Base-by-base conservation (phyloP, 2,113 vertebrate genomes). In the Lasiurus borealis region DNA sequence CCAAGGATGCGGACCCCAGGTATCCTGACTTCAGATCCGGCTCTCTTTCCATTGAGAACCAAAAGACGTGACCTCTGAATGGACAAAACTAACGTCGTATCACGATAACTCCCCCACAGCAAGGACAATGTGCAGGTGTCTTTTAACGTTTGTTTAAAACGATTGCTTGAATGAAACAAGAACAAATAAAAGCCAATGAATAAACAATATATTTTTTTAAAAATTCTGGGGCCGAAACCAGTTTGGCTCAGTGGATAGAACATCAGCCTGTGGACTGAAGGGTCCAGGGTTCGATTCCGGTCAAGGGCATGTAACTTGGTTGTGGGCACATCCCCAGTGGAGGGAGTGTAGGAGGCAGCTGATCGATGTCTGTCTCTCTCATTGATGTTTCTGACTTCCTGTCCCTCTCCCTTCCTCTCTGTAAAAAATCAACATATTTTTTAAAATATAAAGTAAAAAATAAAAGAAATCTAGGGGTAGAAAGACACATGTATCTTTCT, bases 101-200 rank as follows among this genome's bases (percentile, higher is more conserved):
- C 83, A 16, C 52, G 73, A 71, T 52, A 86, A 91, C 14, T 40
- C 40, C 36, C 54, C 10, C 31, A 12, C 15, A 66, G 2, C 36
- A 44, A 72, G 62, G 6, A 75, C 16, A 64, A 12, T 36, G 3
- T 71, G 6, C n/a, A 25, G 64, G 16, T 40, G 3, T n/a, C 18
- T 81, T 83, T 83, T 69, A 73, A 66, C n/a, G 75, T 71, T 76
- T 88, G 52, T 81, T 80, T 80, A 21, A 27, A 84, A 85, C 73
- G 0, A 0, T 16, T 72, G 11, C 71, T 91, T 91, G 14, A 89
- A 82, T 80, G 6, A 91, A 85, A 84, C 16, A 57, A 87, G 21
- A 90, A 16, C 40, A 95, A 91, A 88, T 85, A 85, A 77, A 93
- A 88, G 21, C 10, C 73, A 52, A 85, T 31, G 52, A 19, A 78